Percentiles rank a stretch among this genome's conserved stretches.
phyloP scores from a whole-genome alignment of 92 coral and sea anemone genomes.

The Zoanthus sociatus region DNA sequence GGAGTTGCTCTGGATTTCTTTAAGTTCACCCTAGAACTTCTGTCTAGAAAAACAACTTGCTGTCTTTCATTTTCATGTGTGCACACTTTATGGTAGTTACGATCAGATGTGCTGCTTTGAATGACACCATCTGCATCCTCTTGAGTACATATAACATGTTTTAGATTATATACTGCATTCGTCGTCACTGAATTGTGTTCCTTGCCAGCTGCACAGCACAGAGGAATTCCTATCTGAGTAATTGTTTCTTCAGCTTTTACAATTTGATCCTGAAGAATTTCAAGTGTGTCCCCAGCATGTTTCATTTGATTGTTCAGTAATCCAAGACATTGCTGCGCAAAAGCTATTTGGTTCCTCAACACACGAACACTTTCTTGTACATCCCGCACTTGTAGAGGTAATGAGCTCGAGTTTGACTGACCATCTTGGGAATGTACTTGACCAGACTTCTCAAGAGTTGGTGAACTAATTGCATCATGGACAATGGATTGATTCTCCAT shows the following conservation, averaged over 20 bases:
- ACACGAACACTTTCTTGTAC: conserved; percentile 76
- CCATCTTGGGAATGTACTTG: conserved; percentile 2
- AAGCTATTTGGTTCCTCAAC: conserved; percentile 83
- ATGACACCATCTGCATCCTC: conserved; percentile 26
- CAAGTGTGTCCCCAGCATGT: conserved; percentile 90
- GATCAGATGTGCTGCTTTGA: conserved; percentile 31
- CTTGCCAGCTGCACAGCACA: conserved; percentile 24
- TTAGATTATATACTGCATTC: not conserved
- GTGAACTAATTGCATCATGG: not conserved
- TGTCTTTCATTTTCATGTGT: conserved; percentile 76
- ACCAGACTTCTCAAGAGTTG: not conserved
- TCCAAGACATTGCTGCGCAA: conserved; percentile 89
- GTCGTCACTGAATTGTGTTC: not conserved
- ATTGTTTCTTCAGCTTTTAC: conserved; percentile 83
- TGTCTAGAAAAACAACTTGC: conserved; percentile 49
- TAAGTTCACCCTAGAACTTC: conserved; percentile 32
- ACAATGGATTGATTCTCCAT: conserved; percentile 34
- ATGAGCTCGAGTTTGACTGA: not conserved
- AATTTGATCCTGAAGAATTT: conserved; percentile 90
- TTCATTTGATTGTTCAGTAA: conserved; percentile 88
- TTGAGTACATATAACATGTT: conserved; percentile 3
- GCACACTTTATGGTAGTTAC: conserved; percentile 50
- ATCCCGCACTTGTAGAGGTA: conserved; percentile 53
- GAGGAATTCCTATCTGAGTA: conserved; percentile 32
- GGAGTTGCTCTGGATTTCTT: conserved; percentile 27